phyloP scores from a whole-genome alignment of 2,113 vertebrate genomes.

The Nicator chloris region DNA sequence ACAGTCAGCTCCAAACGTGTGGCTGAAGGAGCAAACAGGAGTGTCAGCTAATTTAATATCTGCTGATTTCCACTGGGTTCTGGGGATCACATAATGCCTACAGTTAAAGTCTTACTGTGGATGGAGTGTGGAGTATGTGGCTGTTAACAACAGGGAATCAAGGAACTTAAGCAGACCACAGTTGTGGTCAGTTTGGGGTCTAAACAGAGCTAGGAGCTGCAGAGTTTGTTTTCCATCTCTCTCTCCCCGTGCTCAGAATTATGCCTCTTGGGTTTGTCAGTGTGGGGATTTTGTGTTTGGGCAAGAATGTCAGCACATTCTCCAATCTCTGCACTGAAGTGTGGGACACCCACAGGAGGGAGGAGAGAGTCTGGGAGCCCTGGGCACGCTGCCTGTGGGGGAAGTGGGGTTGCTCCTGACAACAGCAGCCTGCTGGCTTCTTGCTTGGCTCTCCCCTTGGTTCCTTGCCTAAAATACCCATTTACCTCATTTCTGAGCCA shows the following conservation, averaged over 20 bases:
- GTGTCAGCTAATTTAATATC: not conserved
- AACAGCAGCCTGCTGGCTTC: not conserved
- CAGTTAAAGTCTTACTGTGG: not conserved
- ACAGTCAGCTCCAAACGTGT: not conserved
- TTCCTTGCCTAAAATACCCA: not conserved
- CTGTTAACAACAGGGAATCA: not conserved
- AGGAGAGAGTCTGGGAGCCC: not conserved
- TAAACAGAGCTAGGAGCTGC: not conserved
- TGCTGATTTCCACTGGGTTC: not conserved
- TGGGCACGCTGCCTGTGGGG: not conserved
- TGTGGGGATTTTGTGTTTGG: not conserved
- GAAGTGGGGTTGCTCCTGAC: not conserved
- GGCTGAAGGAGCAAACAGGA: not conserved
- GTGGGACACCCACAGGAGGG: not conserved
- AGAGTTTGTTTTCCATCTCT: not conserved
- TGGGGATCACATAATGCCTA: not conserved
- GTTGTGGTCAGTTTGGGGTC: not conserved
- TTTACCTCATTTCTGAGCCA: not conserved
- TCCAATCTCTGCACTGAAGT: accelerated
- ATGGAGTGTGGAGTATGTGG: not conserved
- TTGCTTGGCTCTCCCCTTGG: not conserved
- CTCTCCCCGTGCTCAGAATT: not conserved
- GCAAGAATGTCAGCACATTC: not conserved
- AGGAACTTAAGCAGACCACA: not conserved
- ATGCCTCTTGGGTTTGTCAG: not conserved